Base-by-base conservation (phyloP, 2,113 vertebrate species). In the Lagopus leucura region DNA sequence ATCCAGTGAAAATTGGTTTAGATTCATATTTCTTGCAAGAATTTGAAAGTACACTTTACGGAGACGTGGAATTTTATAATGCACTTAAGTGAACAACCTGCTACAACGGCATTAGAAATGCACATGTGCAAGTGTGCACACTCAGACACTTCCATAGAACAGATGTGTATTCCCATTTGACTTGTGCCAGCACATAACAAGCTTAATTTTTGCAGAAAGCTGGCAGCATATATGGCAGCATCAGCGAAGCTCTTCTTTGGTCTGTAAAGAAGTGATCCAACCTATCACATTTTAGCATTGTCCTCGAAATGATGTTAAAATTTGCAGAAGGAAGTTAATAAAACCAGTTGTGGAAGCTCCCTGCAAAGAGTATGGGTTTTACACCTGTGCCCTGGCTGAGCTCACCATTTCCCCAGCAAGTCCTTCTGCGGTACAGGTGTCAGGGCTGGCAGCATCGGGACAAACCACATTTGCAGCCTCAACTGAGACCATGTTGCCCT, bases 41-140 rank as follows among this genome's bases (percentile, higher is more conserved):
- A 21, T 92, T 85, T 82, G 69, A 91, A 89, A 91, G 48, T 25
- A 75, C n/a, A 27, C 14, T 88, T 48, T 84, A 3, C 67, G 86
- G 73, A 71, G 73, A 64, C 40, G 2, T 52, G 63, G 47, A 65
- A 50, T 61, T 90, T 81, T 84, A 58, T 52, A 77, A n/a, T 55
- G 17, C 13, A 3, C 43, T 77, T 86, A 55, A 92, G 71, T 3
- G 2, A 85, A 76, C 4, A 0, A 78, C 60, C 38, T 81, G 52
- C 73, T 25, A 69, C 3, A 0, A 64, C 18, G 2, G 1, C 4
- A 2, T 83, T 50, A 88, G 34, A 38, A 17, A 28, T 91, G 34
- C 34, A 27, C 20, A 11, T 64, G 45, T 80, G 79, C 48, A 55
- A 0, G 0, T 38, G 11, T 3, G 4, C 73, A 66, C 27, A 36